These are phyloP conservation scores for Telenomus remus DNA, from an alignment of 1,140 invertebrate genomes.

Conservation along the genomic window DNA sequence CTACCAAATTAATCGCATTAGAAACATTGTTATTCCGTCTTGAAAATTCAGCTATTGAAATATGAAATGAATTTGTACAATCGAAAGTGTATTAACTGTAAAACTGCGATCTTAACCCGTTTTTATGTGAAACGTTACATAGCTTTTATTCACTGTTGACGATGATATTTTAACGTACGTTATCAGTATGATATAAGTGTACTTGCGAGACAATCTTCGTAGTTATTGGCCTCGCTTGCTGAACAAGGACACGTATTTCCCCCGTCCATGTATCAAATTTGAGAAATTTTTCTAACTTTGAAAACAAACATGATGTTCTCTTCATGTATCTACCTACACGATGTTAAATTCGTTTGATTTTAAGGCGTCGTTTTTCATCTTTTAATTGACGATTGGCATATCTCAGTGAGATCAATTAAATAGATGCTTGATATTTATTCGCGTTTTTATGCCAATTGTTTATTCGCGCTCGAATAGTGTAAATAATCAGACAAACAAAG, in stretches of 20 bases:
- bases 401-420: constrained; percentile 1
- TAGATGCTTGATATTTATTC: constrained; percentile 20
- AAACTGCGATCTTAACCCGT: constrained; percentile 5
- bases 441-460: constrained; percentile 7
- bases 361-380: background rate
- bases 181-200: constrained; percentile 9
- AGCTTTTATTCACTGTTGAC: constrained; percentile 49
- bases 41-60: background rate
- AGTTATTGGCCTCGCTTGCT: constrained; percentile 28
- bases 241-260: constrained; percentile 18
- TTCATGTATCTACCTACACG: constrained; percentile 5
- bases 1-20: too few species aligned
- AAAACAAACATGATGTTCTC: constrained; percentile 1
- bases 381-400: constrained; percentile 15
- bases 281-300: constrained; percentile 16
- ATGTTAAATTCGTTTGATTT: constrained; percentile 15
- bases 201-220: background rate
- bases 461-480: background rate
- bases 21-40: too few species aligned
- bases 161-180: constrained; percentile 28
- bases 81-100: background rate
- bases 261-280: constrained; percentile 33
- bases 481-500: background rate
- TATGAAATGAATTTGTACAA: background rate
- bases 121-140: constrained; percentile 51